A percentile compares a stretch with the other conserved stretches of the same genome.
phyloP scores from a whole-genome alignment of 1,140 invertebrate species.

The Drosophila teissieri region DNA sequence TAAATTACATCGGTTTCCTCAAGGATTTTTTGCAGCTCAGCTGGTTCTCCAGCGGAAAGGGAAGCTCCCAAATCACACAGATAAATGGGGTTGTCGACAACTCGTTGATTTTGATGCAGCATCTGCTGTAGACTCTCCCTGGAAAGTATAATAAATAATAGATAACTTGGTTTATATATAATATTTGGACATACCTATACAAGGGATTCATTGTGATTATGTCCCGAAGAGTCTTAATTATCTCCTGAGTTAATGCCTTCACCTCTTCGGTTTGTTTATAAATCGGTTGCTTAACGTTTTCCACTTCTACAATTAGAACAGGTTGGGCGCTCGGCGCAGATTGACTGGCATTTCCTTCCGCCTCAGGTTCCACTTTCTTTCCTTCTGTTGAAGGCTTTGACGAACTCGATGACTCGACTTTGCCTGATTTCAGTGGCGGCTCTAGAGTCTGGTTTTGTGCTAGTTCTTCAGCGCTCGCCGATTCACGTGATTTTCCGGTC shows the following conservation, averaged over 20 bases:
- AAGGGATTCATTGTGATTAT: slow-evolving; percentile 98
- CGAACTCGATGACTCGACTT: slow-evolving; percentile 17
- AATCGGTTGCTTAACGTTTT: slow-evolving; percentile 95
- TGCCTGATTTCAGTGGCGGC: slow-evolving; percentile 46
- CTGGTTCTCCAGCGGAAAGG: slow-evolving; percentile 95
- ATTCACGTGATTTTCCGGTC: slow-evolving; percentile 28
- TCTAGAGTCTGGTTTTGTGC: slow-evolving; percentile 50
- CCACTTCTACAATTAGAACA: slow-evolving; percentile 97
- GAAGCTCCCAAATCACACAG: slow-evolving; percentile 98
- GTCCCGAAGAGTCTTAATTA: slow-evolving; percentile 98
- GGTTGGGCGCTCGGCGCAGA: slow-evolving; percentile 66
- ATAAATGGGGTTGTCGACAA: slow-evolving; percentile 99
- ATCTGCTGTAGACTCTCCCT: slow-evolving; percentile 96
- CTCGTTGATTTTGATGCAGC: slow-evolving; percentile 96
- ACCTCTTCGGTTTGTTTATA: slow-evolving; percentile 97
- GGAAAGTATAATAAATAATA: background rate
- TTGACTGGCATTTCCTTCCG: slow-evolving; percentile 61
- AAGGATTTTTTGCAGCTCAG: slow-evolving; percentile 96
- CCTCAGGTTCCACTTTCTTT: background rate
- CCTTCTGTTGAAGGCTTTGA: slow-evolving; percentile 3
- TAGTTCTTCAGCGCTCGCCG: slow-evolving; percentile 29
- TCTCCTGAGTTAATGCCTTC: slow-evolving; percentile 98
- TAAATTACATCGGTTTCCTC: slow-evolving; percentile 94
- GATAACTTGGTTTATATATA: no score
- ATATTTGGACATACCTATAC: slow-evolving; percentile 87